phyloP scores from a whole-genome alignment of 2,888 invertebrate genomes.

The Drosophila prostipennis region DNA sequence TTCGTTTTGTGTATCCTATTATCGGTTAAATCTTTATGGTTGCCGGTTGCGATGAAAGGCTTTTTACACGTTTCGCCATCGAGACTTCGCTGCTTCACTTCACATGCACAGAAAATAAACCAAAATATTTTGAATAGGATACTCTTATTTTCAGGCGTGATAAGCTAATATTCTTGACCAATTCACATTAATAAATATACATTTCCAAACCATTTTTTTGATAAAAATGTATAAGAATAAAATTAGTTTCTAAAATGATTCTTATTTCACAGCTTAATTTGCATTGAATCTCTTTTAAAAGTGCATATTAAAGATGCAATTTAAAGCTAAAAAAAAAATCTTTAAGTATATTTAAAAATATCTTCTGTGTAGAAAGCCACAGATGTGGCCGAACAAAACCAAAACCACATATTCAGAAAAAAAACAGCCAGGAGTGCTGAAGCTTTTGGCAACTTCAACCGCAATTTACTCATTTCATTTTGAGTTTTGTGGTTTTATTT shows the following conservation, averaged over 20 bases:
- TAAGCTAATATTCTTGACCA: too few species aligned
- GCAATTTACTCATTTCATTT: slow-evolving; percentile 80
- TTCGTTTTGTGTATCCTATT: slow-evolving; percentile 22
- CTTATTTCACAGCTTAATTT: too few species aligned
- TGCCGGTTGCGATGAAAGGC: slow-evolving; percentile 16
- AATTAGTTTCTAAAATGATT: too few species aligned
- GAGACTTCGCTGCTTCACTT: not conserved
- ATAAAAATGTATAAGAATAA: too few species aligned
- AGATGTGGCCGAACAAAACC: slow-evolving; percentile 14
- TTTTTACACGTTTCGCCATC: not conserved
- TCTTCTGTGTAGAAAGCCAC: slow-evolving; percentile 1
- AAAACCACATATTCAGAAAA: slow-evolving; percentile 21
- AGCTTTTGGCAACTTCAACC: slow-evolving; percentile 60
- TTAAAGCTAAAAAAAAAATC: not conserved
- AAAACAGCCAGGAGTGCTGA: slow-evolving; percentile 15
- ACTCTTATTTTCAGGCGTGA: too few species aligned
- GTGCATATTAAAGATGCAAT: too few species aligned
- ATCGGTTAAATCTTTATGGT: slow-evolving; percentile 40
- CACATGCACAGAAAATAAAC: not conserved
- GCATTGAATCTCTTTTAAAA: too few species aligned
- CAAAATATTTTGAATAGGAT: too few species aligned
- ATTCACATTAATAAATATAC: too few species aligned
- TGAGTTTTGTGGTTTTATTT: slow-evolving; percentile 65
- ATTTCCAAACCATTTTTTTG: too few species aligned
- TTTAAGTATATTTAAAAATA: slow-evolving; percentile 3